Evolutionary conservation across 2,888 invertebrate species (phyloP), one percentile per base, ranked within the genome.

Genomic region (Coelopa pilipes): DNA sequence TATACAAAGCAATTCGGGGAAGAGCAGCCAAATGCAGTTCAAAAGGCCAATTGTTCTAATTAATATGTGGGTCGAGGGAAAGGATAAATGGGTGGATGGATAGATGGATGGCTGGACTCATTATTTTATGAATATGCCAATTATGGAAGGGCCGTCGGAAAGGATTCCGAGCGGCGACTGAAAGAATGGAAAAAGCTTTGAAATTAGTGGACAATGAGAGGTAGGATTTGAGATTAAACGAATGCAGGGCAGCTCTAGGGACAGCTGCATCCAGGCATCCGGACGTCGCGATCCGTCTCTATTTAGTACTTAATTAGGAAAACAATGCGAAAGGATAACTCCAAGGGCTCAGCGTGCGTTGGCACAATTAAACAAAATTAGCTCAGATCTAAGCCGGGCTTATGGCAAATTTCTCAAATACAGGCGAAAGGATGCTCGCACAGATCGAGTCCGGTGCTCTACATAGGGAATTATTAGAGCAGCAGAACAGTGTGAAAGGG

Each of bases 351-450:
- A 62, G 45, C 34, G 10, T 62, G n/a, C 34, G 50, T 47, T 80
- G 83, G 57, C 79, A 83, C 82, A 82, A 83, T 83, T 83, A 82
- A 81, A 83, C 77, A 59, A 82, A 82, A 82, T 83, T 81, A 83
- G 82, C 78, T 82, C 73, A 83, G 82, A 76, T 82, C 82, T 80
- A 82, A 83, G 82, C 78, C 60, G 55, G 78, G 82, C 77, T 83
- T 82, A 82, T 77, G 76, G 68, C 79, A 82, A 83, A 82, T 81
- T 79, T 81, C 69, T 34, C 21, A 59, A 69, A 49, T 1, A 55
- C 19, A 59, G 13, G 24, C 10, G 24, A 21, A 59, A 59, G 24
- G 2, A 62, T 10, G n/a, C 19, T 45, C 5, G 5, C 24, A 13
- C 10, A 34, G 34, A 45, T 12, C 62, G 34, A 24, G n/a, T n/a